Conservation (phyloP, 2,888 invertebrate species). For the Leptinotarsa haldemani region DNA sequence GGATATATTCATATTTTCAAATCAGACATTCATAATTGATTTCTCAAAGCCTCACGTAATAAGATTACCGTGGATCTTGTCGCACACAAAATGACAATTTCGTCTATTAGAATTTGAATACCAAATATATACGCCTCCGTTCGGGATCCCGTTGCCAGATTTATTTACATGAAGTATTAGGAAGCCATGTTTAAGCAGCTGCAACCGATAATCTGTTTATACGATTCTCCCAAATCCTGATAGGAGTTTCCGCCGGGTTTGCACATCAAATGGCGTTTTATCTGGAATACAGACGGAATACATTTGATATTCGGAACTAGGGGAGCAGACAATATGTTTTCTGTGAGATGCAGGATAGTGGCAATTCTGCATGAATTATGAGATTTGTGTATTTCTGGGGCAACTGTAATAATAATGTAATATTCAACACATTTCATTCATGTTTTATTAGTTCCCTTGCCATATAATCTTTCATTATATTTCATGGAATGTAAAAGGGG, state of each 20-base stretch:
- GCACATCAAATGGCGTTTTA: conserved; percentile 36
- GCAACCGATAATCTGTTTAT: conserved; percentile 52
- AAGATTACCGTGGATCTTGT: conserved; percentile 7
- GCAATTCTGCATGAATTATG: conserved; percentile 13
- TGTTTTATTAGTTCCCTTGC: background rate
- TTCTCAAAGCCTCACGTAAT: conserved; percentile 7
- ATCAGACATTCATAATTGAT: conserved; percentile 15
- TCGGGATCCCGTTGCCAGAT: conserved; percentile 23
- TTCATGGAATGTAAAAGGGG: too few species aligned
- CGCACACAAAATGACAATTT: conserved; percentile 31
- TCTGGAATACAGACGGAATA: conserved; percentile 26
- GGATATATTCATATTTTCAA: background rate
- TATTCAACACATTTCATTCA: background rate
- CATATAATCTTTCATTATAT: too few species aligned
- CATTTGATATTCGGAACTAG: conserved; percentile 30
- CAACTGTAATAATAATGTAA: background rate
- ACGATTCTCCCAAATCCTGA: conserved; percentile 39
- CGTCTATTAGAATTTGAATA: conserved; percentile 44
- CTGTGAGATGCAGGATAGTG: background rate
- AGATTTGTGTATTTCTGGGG: background rate
- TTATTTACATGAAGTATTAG: conserved; percentile 49
- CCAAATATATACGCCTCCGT: conserved; percentile 34
- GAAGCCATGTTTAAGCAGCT: conserved; percentile 50
- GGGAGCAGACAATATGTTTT: conserved; percentile 20
- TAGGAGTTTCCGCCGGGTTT: conserved; percentile 37